phyloP scores from a whole-genome alignment of 2,113 vertebrate genomes.

The Colaptes auratus region DNA sequence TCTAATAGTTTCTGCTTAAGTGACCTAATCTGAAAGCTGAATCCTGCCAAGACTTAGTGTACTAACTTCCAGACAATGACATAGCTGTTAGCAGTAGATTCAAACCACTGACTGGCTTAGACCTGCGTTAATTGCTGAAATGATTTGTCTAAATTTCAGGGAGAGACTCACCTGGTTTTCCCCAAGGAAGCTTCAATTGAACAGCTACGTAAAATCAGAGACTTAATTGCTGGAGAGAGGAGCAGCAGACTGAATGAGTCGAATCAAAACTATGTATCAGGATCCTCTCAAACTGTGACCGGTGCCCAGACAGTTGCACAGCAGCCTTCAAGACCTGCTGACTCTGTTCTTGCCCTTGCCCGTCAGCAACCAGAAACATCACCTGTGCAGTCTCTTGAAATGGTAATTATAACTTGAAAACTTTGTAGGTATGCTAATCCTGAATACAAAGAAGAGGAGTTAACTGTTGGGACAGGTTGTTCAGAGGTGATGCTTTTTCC shows the following conservation, averaged over 20 bases:
- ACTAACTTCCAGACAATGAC: background rate
- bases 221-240: constrained; percentile 88
- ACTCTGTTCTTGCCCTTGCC: background rate
- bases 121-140: constrained; percentile 7
- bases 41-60: background rate
- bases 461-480: background rate
- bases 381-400: background rate
- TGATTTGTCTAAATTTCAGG: constrained; percentile 76
- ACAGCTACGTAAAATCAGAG: constrained; percentile 86
- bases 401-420: constrained; percentile 63
- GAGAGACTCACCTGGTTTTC: constrained; percentile 93
- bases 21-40: background rate
- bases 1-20: background rate
- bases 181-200: constrained; percentile 91
- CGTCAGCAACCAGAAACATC: background rate
- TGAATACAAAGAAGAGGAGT: background rate
- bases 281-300: constrained; percentile 27
- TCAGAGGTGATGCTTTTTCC: background rate
- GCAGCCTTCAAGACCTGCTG: background rate
- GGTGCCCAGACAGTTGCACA: background rate
- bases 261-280: constrained; percentile 10
- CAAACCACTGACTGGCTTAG: background rate
- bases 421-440: background rate
- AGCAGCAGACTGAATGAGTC: constrained; percentile 79
- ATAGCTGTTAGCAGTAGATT: background rate